These are phyloP conservation scores for Thamnaconus septentrionalis DNA, from an alignment of 2,113 vertebrate species.

Conservation along the genomic window DNA sequence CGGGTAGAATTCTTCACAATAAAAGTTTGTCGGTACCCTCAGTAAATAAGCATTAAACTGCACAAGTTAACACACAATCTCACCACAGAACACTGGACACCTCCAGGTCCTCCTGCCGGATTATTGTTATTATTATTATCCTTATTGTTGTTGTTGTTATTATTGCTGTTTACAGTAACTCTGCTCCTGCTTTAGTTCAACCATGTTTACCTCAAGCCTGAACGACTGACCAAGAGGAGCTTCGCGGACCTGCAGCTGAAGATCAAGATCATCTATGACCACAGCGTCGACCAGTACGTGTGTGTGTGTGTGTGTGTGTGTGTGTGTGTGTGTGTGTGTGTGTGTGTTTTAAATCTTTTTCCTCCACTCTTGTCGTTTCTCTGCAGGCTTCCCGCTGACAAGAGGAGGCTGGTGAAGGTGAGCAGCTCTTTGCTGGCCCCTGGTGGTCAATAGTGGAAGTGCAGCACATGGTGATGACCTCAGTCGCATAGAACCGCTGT, in stretches of 20 bases:
- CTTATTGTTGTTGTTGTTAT: too few relatives aligned
- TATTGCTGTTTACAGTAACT: background rate
- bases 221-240: conserved; percentile 85
- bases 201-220: conserved; percentile 84
- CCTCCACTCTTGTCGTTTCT: background rate
- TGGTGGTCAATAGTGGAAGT: too few relatives aligned
- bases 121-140: too few relatives aligned
- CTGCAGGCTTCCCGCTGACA: conserved; percentile 83
- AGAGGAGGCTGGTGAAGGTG: conserved; percentile 92
- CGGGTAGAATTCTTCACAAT: conserved; percentile 20
- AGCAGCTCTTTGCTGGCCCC: conserved; percentile 8
- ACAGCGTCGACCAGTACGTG: conserved; percentile 89
- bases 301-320: background rate
- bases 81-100: too few relatives aligned
- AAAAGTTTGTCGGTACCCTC: conserved; percentile 1
- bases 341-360: too few relatives aligned
- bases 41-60: background rate
- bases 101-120: too few relatives aligned
- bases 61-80: too few relatives aligned
- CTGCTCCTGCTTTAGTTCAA: conserved; percentile 75
- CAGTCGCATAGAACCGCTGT: background rate
- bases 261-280: conserved; percentile 88
- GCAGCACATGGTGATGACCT: too few relatives aligned
- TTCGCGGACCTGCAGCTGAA: conserved; percentile 81
- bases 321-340: background rate